A percentile compares a stretch with the other conserved stretches of the same genome.
These are phyloP conservation scores for Sigmodon hispidus DNA, from an alignment of 2,113 vertebrate species.

Conservation along the genomic window DNA sequence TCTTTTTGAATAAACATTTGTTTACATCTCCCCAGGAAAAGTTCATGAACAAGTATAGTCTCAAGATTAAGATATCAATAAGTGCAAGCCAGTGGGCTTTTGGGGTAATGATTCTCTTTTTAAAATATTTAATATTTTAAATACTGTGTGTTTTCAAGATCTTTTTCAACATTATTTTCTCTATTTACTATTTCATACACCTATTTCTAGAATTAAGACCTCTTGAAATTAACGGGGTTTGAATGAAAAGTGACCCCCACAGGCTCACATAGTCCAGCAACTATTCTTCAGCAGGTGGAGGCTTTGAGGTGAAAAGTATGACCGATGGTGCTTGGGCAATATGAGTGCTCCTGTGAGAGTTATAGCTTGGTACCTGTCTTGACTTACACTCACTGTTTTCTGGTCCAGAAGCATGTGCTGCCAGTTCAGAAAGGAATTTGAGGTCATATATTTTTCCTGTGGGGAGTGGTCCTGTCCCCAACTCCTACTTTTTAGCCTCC, in stretches of 20 bases:
- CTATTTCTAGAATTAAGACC: constrained; percentile 33
- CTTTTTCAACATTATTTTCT: constrained; percentile 22
- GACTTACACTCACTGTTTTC: neutral
- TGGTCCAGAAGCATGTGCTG: neutral
- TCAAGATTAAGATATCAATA: neutral
- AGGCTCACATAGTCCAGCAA: neutral
- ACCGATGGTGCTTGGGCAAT: too few relatives aligned
- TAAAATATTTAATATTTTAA: neutral
- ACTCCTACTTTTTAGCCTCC: neutral
- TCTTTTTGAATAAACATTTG: neutral
- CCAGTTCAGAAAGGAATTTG: neutral
- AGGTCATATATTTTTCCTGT: neutral
- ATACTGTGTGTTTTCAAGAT: neutral
- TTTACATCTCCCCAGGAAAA: too few relatives aligned
- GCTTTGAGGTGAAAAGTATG: neutral
- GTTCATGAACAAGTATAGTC: neutral
- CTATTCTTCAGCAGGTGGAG: neutral
- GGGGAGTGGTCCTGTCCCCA: neutral
- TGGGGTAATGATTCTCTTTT: constrained; percentile 5
- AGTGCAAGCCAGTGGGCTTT: neutral
- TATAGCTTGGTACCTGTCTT: too few relatives aligned
- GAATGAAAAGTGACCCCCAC: neutral
- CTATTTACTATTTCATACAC: constrained; percentile 16
- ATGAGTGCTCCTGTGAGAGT: neutral
- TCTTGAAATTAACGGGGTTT: neutral